A percentile compares a stretch with the other conserved stretches of the same genome.
Evolutionary conservation across 2,113 vertebrate species (phyloP).

Genomic region (Cacatua alba): DNA sequence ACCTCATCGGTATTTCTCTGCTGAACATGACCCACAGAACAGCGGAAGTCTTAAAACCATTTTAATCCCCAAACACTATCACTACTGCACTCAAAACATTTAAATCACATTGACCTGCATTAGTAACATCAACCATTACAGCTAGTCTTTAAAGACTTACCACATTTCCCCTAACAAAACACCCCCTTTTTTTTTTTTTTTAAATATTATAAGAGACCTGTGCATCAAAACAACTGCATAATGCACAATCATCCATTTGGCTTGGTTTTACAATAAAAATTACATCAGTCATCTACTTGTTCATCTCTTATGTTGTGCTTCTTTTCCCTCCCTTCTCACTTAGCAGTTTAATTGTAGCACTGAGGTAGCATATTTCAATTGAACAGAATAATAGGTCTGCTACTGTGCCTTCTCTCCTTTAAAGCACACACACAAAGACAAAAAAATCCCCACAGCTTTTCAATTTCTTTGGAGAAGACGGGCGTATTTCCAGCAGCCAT

Average conservation of each 20-base stretch:
- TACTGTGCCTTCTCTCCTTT: constrained; percentile 34
- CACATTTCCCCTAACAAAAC: not conserved
- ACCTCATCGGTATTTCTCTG: not conserved
- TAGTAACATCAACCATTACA: constrained; percentile 32
- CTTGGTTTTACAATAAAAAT: constrained; percentile 43
- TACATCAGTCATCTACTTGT: not conserved
- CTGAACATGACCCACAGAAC: not conserved
- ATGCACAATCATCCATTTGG: constrained; percentile 32
- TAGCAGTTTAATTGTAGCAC: constrained; percentile 25
- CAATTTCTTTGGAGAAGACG: constrained; percentile 49
- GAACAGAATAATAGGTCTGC: not conserved
- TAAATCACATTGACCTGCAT: constrained; percentile 4
- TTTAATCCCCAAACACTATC: constrained; percentile 59
- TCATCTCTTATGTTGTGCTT: not conserved
- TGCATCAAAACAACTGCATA: constrained; percentile 30
- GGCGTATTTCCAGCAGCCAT: not conserved
- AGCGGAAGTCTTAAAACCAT: constrained; percentile 27
- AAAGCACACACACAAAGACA: constrained; percentile 1
- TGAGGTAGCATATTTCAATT: constrained; percentile 59
- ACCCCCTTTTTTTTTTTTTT: not conserved
- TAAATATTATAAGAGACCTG: not conserved
- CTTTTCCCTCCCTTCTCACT: not conserved
- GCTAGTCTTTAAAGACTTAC: constrained; percentile 11
- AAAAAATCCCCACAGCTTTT: constrained; percentile 44
- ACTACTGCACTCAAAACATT: constrained; percentile 35